These are phyloP conservation scores for Caretta caretta DNA, from an alignment of 2,113 vertebrate species.

Conservation along the genomic window DNA sequence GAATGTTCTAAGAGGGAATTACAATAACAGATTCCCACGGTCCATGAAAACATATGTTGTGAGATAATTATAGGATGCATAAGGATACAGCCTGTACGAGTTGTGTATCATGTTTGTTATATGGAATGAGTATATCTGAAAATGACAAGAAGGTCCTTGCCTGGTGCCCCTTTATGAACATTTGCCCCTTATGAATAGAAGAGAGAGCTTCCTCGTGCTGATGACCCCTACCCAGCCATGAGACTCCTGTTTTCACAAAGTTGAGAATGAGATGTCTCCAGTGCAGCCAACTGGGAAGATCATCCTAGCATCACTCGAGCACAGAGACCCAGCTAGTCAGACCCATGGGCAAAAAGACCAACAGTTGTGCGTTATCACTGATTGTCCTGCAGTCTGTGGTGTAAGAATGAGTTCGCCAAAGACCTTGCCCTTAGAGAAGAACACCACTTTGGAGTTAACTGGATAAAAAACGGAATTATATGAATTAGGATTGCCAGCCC, in stretches of 20 bases:
- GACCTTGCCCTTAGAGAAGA: not conserved
- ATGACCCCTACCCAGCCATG: not conserved
- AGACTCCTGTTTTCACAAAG: not conserved
- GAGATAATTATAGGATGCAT: not conserved
- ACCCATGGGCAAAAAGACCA: not conserved
- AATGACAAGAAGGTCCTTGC: accelerated
- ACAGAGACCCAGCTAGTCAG: not conserved
- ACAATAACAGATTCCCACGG: not conserved
- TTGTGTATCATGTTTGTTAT: not conserved
- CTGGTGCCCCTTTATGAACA: not conserved
- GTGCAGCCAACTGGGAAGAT: not conserved
- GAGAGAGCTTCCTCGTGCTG: not conserved
- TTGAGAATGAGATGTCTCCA: not conserved
- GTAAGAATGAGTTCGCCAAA: not conserved
- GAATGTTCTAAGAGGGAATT: not conserved
- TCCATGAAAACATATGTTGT: not conserved
- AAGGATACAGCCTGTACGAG: not conserved
- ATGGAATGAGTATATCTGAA: not conserved
- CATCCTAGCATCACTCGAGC: not conserved
- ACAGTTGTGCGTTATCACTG: not conserved
- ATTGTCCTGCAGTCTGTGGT: not conserved
- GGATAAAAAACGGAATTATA: not conserved
- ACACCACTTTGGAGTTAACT: not conserved
- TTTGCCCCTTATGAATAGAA: not conserved
- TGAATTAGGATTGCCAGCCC: not conserved